A percentile compares a stretch with the other conserved stretches of the same genome.
These are phyloP conservation scores for Corythoichthys haematopterus DNA, from an alignment of 2,113 vertebrate species.

Conservation along the genomic window DNA sequence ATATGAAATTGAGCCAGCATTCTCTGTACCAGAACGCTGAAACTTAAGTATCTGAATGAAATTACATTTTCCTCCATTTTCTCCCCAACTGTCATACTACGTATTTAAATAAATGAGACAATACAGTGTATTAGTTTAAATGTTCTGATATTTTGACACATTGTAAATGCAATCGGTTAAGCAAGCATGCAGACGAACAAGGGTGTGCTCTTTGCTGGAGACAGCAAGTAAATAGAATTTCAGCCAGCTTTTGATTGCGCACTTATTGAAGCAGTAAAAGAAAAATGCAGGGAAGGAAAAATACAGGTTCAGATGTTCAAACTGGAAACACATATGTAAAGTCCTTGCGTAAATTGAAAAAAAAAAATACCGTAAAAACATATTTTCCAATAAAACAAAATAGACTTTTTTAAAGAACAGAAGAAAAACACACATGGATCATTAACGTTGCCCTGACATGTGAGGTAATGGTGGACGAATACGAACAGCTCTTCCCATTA, in stretches of 20 bases:
- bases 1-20: not conserved
- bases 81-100: not conserved
- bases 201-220: not conserved
- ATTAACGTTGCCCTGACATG: slow-evolving; percentile 27
- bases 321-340: not conserved
- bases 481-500: slow-evolving; percentile 51
- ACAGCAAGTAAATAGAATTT: not conserved
- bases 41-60: not conserved
- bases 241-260: not conserved
- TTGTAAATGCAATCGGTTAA: not conserved
- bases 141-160: slow-evolving; percentile 1
- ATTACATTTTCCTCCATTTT: not conserved
- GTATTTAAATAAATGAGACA: slow-evolving; percentile 3
- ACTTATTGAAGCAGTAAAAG: not conserved
- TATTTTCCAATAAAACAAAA: not conserved
- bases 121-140: not conserved
- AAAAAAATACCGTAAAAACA: not conserved
- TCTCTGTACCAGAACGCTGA: not conserved
- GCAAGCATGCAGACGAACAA: not conserved
- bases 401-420: not conserved
- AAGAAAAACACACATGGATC: slow-evolving; percentile 15
- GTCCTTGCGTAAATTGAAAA: not conserved
- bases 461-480: slow-evolving; percentile 42
- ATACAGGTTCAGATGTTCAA: not conserved
- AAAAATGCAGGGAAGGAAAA: not conserved